These are phyloP conservation scores for Calyptommatus sinebrachiatus DNA, from an alignment of 2,113 vertebrate species.

Conservation along the genomic window DNA sequence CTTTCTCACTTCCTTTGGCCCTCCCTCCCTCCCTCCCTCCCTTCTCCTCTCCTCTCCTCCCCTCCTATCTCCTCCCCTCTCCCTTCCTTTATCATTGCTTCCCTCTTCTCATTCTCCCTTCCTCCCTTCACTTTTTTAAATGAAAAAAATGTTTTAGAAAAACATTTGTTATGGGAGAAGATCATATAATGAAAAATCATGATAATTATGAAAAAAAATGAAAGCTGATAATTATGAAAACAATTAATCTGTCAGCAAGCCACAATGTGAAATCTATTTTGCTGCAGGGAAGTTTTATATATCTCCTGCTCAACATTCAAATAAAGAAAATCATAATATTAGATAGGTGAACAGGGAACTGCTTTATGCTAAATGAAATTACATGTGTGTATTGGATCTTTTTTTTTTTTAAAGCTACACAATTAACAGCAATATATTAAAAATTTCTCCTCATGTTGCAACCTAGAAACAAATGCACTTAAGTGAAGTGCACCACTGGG, in stretches of 20 bases:
- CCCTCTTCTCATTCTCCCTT: too few species aligned
- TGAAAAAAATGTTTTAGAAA: too few species aligned
- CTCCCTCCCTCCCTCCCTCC: too few species aligned
- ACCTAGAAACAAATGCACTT: not conserved
- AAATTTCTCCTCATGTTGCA: not conserved
- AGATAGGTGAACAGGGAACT: not conserved
- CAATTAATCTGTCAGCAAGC: not conserved
- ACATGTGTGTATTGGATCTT: slow-evolving; percentile 12
- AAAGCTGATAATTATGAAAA: not conserved
- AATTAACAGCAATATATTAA: not conserved
- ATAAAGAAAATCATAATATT: not conserved
- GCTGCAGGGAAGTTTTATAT: not conserved
- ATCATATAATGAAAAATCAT: not conserved
- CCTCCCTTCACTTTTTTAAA: too few species aligned
- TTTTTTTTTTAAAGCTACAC: not conserved
- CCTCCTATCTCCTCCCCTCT: too few species aligned
- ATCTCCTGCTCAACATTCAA: not conserved
- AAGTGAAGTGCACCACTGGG: not conserved
- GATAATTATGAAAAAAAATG: too few species aligned
- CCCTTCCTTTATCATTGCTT: too few species aligned
- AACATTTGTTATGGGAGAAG: not conserved
- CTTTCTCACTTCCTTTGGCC: too few species aligned
- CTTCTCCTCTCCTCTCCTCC: too few species aligned
- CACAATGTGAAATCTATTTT: not conserved
- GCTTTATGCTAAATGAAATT: not conserved